Evolutionary conservation across 2,888 invertebrate species (phyloP), one percentile per base, ranked within the genome.

Genomic region (Lasiommata megera): DNA sequence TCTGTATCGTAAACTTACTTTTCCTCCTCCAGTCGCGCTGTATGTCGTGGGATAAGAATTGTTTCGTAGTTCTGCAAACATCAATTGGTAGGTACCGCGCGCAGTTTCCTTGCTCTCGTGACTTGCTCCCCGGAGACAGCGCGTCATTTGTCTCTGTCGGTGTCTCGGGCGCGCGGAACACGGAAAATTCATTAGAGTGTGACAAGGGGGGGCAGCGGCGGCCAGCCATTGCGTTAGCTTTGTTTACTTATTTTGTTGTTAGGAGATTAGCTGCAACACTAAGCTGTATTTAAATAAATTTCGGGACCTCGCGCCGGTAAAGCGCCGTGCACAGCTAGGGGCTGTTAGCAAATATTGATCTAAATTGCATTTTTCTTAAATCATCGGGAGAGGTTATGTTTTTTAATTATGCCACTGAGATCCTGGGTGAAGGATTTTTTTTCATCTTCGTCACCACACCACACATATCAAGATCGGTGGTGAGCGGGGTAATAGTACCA

Each of bases 111-210:
- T 46, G 31, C 46, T 46, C 46, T 16, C 29, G 36, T 14, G 37
- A 14, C 38, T 16, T 29, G 38, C 38, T 66, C 66, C 64, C 66
- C 16, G 17, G 67, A 64, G 67, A 63, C 58, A 17, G 50, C 56
- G 34, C 64, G 62, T 62, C 67, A 66, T 67, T 62, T 61, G 63
- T 66, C 64, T 66, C 60, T 63, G 66, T 66, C 62, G 43, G 36
- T 51, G 50, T 34, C 40, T 47, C 23, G 9, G 55, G 46, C 52
- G 34, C 31, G 31, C 54, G 62, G 65, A 67, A 80, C 81, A 80
- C 64, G 77, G 74, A 76, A 80, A 76, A 66, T 80, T 80, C 81
- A 80, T 80, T 80, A 80, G 54, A 51, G 51, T 54, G 38, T 57
- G 54, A 47, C 53, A 48, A 51, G 51, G 51, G 60, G 50, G 54